Conservation (phyloP, 2,797 vertebrate genomes). For the Enteromius afrohamiltoni region DNA sequence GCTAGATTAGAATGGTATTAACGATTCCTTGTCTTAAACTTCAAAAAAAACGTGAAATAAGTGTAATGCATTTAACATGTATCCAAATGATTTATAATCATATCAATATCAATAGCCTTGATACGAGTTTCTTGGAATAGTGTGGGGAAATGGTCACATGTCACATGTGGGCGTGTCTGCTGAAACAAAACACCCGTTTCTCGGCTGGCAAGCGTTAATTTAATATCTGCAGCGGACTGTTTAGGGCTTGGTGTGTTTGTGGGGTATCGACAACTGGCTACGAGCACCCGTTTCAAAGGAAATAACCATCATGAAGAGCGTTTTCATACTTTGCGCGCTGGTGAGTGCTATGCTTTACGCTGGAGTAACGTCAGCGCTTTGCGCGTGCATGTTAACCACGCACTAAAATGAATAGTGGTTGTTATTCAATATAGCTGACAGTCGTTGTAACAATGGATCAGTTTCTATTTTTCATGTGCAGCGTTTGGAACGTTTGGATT, state of each 20-base stretch:
- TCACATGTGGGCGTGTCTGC: conserved; percentile 3
- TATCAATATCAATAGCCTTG: too few relatives aligned
- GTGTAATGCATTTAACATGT: neutral
- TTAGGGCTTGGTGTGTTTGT: neutral
- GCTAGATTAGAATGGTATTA: neutral
- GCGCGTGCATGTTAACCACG: neutral
- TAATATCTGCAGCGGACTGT: neutral
- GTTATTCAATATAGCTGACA: neutral
- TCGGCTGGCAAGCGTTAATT: neutral
- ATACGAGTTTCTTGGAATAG: neutral
- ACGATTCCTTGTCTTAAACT: neutral
- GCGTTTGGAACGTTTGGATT: neutral
- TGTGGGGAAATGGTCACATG: conserved; percentile 17
- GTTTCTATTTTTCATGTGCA: neutral
- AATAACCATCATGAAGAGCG: neutral
- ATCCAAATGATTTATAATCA: too few relatives aligned
- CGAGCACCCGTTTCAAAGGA: neutral
- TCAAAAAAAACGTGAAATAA: neutral
- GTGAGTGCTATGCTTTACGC: neutral
- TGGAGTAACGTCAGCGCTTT: neutral
- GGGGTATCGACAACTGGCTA: neutral
- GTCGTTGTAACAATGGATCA: neutral
- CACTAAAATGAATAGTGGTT: neutral
- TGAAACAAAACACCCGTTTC: neutral
- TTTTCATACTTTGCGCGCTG: neutral